These are phyloP conservation scores for Eupeodes luniger DNA, from an alignment of 2,888 invertebrate genomes.

Conservation along the genomic window DNA sequence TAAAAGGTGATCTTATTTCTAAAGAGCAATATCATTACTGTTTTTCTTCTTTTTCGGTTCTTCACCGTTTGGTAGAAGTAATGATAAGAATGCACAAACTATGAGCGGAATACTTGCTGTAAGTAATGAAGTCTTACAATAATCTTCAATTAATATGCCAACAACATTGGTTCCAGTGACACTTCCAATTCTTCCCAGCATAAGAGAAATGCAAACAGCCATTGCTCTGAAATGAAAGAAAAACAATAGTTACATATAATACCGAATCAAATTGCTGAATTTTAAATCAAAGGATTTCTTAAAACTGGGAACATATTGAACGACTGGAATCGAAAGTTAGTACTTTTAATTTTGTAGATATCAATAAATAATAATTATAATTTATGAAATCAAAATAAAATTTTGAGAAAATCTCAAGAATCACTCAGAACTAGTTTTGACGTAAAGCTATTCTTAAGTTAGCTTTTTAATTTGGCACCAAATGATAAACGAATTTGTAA, in stretches of 20 bases:
- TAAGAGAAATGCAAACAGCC: conserved; percentile 78
- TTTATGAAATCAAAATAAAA: too few species aligned
- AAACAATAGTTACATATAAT: conserved; percentile 18
- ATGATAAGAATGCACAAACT: conserved; percentile 67
- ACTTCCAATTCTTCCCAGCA: conserved; percentile 78
- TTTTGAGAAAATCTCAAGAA: too few species aligned
- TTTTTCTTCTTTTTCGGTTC: conserved; percentile 32
- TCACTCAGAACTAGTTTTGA: too few species aligned
- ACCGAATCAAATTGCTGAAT: too few species aligned
- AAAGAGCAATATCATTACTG: background rate
- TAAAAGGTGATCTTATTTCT: background rate
- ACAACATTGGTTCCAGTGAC: conserved; percentile 76
- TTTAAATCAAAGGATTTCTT: too few species aligned
- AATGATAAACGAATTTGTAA: background rate
- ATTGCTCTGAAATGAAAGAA: conserved; percentile 73
- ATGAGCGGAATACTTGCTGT: conserved; percentile 70
- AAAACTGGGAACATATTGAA: too few species aligned
- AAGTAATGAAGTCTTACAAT: conserved; percentile 75
- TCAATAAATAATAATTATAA: too few species aligned
- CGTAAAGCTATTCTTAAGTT: too few species aligned
- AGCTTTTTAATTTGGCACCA: too few species aligned
- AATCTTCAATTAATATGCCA: conserved; percentile 75
- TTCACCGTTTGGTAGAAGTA: conserved; percentile 66
- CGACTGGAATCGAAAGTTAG: too few species aligned
- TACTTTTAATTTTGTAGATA: too few species aligned